These are phyloP conservation scores for Protophormia terraenovae DNA, from an alignment of 2,888 invertebrate genomes.

Conservation along the genomic window DNA sequence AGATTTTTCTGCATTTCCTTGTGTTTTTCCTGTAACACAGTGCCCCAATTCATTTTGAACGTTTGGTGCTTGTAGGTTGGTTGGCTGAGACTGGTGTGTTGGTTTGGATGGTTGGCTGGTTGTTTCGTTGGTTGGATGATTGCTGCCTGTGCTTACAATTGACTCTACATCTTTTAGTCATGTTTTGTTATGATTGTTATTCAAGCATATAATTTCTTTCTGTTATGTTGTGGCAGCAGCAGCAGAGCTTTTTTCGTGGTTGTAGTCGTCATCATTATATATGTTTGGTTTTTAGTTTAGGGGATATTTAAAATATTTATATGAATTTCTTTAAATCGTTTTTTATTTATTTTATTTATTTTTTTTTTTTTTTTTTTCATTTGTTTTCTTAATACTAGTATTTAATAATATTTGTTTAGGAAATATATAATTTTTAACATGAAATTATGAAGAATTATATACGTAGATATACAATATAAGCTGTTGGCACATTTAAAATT, in stretches of 20 bases:
- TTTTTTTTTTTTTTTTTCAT: no score
- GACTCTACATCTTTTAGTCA: conserved; percentile 37
- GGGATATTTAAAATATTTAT: neutral
- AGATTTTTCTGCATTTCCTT: conserved; percentile 63
- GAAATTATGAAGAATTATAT: neutral
- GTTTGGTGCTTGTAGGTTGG: conserved; percentile 13
- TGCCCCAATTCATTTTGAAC: conserved; percentile 50
- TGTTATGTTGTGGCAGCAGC: conserved; percentile 13
- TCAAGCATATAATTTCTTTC: conserved; percentile 60
- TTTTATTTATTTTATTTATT: no score
- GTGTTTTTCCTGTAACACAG: conserved; percentile 49
- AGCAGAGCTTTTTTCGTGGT: conserved; percentile 29
- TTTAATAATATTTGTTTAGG: neutral
- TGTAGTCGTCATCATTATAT: neutral
- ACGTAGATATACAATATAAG: no score
- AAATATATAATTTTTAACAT: neutral
- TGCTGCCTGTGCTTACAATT: conserved; percentile 21
- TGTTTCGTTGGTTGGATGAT: neutral
- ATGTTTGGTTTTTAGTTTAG: neutral
- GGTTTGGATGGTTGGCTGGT: neutral
- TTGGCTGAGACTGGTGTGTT: neutral
- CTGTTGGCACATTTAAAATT: no score
- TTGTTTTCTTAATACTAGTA: neutral
- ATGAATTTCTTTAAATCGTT: neutral
- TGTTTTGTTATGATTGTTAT: conserved; percentile 56